phyloP scores from a whole-genome alignment of 2,797 vertebrate species.

The Alosa sapidissima region DNA sequence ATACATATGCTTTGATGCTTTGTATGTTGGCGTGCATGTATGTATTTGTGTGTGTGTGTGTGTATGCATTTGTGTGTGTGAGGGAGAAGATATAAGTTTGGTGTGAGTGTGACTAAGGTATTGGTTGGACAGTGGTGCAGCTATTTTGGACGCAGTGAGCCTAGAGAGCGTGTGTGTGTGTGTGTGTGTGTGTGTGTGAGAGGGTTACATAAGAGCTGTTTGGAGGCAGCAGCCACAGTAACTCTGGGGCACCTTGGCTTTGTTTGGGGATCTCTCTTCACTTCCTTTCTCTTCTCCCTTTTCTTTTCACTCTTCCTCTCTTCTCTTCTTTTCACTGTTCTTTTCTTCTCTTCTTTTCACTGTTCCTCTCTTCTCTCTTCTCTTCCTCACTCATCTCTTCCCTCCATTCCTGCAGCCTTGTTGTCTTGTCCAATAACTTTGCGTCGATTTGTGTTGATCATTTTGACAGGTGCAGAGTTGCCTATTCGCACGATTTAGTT shows the following conservation, averaged over 20 bases:
- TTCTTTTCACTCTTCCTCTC: not conserved
- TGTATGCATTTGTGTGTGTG: constrained; percentile 16
- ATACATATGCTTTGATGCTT: not conserved
- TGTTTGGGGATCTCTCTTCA: not conserved
- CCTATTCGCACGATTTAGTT: too few relatives aligned
- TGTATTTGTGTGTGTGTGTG: constrained; percentile 28
- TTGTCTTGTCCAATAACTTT: too few relatives aligned
- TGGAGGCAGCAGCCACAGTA: not conserved
- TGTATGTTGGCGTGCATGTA: constrained; percentile 37
- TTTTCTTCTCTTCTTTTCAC: not conserved
- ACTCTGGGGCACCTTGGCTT: not conserved
- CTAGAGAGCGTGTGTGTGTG: constrained; percentile 6
- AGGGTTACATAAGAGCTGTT: not conserved
- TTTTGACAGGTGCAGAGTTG: too few relatives aligned
- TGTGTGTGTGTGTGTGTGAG: not conserved
- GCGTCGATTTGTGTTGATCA: too few relatives aligned
- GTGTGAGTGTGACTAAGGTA: constrained; percentile 53
- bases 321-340: not conserved
- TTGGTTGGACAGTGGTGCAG: constrained; percentile 43
- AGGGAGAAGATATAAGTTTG: not conserved
- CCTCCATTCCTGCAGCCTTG: not conserved
- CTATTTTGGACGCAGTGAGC: constrained; percentile 41
- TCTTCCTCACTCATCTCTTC: not conserved
- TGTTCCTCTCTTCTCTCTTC: not conserved
- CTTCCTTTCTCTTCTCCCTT: not conserved